phyloP scores from a whole-genome alignment of 2,888 invertebrate species.

The Portevinia maculata region DNA sequence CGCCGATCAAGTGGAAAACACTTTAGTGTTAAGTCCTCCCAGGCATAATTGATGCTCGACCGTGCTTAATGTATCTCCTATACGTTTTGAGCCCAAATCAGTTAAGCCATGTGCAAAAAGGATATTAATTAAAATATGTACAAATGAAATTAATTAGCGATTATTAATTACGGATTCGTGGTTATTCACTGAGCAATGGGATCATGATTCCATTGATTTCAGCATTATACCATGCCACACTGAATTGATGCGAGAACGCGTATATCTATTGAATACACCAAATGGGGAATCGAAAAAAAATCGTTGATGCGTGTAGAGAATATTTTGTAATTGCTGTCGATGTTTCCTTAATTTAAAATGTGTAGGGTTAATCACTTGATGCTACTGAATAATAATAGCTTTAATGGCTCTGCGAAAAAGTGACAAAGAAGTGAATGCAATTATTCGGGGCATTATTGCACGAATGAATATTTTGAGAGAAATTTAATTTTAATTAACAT shows the following conservation, averaged over 20 bases:
- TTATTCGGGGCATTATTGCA: conserved; percentile 21
- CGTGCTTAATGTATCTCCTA: neutral
- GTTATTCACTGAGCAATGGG: conserved; percentile 52
- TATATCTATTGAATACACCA: neutral
- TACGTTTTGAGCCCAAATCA: conserved; percentile 18
- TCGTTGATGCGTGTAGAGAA: conserved; percentile 10
- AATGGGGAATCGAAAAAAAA: conserved; percentile 1
- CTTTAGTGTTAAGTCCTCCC: conserved; percentile 23
- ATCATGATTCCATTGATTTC: conserved; percentile 44
- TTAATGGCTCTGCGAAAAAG: conserved; percentile 23
- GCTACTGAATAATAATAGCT: conserved; percentile 24
- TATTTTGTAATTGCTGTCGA: too few species aligned
- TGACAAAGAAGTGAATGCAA: conserved; percentile 2
- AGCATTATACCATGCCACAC: conserved; percentile 5
- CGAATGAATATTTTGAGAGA: neutral
- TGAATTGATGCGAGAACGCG: too few species aligned
- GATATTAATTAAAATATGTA: conserved; percentile 65
- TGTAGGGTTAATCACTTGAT: conserved; percentile 57
- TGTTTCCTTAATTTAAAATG: conserved; percentile 43
- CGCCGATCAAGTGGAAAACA: conserved; percentile 53
- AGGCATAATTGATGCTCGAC: conserved; percentile 7
- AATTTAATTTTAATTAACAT: conserved; percentile 8
- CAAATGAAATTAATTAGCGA: conserved; percentile 61
- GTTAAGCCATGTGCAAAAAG: conserved; percentile 51
- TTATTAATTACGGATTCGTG: conserved; percentile 55